phyloP scores from a whole-genome alignment of 2,888 invertebrate species.

The Eubasilissa splendida region DNA sequence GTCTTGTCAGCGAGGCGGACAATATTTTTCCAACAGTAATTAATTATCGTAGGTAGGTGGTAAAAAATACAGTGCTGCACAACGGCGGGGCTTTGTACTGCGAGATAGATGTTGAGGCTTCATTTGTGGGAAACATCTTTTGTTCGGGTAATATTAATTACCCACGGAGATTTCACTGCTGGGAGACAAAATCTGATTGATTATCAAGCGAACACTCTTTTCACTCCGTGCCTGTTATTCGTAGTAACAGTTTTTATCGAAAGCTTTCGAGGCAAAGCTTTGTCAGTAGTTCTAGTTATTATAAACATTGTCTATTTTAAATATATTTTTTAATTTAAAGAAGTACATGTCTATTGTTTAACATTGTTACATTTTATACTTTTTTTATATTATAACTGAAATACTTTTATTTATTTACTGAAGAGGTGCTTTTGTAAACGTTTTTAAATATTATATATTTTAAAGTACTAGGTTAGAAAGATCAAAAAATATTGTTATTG shows the following conservation, averaged over 20 bases:
- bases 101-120: constrained; percentile 34
- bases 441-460: too few relatives aligned
- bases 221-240: not conserved
- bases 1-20: constrained; percentile 12
- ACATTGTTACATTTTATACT: too few relatives aligned
- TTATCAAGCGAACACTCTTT: constrained; percentile 11
- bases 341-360: too few relatives aligned
- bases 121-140: constrained; percentile 27
- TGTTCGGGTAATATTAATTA: constrained; percentile 19
- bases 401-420: too few relatives aligned
- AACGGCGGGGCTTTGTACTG: constrained; percentile 10
- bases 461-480: too few relatives aligned
- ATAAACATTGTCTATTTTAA: too few relatives aligned
- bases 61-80: constrained; percentile 20
- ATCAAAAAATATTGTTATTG: too few relatives aligned
- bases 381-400: too few relatives aligned
- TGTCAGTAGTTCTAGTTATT: too few relatives aligned
- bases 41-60: constrained; percentile 2
- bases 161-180: not conserved
- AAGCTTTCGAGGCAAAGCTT: not conserved
- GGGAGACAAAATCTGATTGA: constrained; percentile 33
- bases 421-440: too few relatives aligned
- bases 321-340: too few relatives aligned
- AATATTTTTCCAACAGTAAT: constrained; percentile 25
- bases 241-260: not conserved